Conservation (phyloP, 2,797 vertebrate genomes). For the Pipistrellus nathusii region DNA sequence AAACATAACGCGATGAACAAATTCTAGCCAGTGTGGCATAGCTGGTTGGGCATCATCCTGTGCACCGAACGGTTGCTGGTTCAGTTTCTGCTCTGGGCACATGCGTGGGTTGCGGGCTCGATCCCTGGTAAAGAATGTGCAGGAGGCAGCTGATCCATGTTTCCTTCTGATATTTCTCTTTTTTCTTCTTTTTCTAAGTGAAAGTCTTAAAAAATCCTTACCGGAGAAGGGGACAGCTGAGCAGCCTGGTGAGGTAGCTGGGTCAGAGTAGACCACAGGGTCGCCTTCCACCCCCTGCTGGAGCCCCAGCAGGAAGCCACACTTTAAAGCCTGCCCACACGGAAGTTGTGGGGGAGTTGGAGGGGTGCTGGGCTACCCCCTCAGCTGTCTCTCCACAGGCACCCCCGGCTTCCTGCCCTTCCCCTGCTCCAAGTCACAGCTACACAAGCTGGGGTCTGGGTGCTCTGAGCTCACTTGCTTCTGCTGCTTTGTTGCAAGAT, state of each 20-base stretch:
- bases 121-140: no score
- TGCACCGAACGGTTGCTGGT: no score
- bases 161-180: no score
- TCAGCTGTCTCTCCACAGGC: conserved; percentile 59
- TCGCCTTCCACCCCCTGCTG: not conserved
- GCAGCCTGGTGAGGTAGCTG: not conserved
- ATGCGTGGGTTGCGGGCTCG: no score
- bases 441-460: not conserved
- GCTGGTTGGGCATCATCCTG: no score
- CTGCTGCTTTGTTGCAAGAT: not conserved
- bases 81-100: no score
- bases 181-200: no score
- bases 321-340: conserved; percentile 64
- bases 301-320: conserved; percentile 74
- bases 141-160: no score
- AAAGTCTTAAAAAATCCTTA: not conserved
- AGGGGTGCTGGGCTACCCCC: conserved; percentile 64
- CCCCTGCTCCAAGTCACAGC: not conserved
- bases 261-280: conserved; percentile 61
- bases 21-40: no score
- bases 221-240: not conserved
- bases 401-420: conserved; percentile 67
- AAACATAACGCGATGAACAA: not conserved
- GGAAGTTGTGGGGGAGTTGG: conserved; percentile 70
- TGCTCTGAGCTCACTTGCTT: not conserved